Conservation (phyloP, 2,888 invertebrate genomes). For the Drosophila prostipennis region DNA sequence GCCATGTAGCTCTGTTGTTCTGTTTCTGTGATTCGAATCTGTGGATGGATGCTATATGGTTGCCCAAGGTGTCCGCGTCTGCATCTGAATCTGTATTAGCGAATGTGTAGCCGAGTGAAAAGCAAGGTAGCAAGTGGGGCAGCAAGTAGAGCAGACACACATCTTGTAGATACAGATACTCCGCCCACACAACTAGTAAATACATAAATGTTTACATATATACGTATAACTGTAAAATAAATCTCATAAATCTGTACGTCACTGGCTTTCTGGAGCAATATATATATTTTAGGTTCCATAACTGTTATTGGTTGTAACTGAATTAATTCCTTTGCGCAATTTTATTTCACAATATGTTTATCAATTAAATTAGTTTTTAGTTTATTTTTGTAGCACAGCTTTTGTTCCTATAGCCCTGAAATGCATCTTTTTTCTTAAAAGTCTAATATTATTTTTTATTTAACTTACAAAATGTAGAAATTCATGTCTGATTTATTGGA, state of each 20-base stretch:
- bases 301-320: not conserved
- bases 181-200: constrained; percentile 12
- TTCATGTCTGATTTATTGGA: too few species aligned
- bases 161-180: constrained; percentile 10
- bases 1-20: constrained; percentile 30
- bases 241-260: constrained; percentile 24
- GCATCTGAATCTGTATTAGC: constrained; percentile 22
- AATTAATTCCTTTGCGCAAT: not conserved
- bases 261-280: constrained; percentile 18
- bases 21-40: constrained; percentile 21
- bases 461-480: too few species aligned
- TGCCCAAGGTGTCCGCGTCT: constrained; percentile 17
- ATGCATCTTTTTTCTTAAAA: too few species aligned
- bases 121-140: constrained; percentile 39
- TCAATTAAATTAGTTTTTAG: not conserved
- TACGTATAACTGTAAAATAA: not conserved
- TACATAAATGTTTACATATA: not conserved
- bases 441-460: too few species aligned
- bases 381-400: too few species aligned
- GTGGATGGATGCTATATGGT: constrained; percentile 33
- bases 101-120: constrained; percentile 56
- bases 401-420: too few species aligned
- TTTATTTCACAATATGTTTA: not conserved
- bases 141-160: constrained; percentile 63
- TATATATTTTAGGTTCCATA: not conserved